Conservation (phyloP, 2,888 invertebrate genomes). For the Allophyes oxyacanthae region DNA sequence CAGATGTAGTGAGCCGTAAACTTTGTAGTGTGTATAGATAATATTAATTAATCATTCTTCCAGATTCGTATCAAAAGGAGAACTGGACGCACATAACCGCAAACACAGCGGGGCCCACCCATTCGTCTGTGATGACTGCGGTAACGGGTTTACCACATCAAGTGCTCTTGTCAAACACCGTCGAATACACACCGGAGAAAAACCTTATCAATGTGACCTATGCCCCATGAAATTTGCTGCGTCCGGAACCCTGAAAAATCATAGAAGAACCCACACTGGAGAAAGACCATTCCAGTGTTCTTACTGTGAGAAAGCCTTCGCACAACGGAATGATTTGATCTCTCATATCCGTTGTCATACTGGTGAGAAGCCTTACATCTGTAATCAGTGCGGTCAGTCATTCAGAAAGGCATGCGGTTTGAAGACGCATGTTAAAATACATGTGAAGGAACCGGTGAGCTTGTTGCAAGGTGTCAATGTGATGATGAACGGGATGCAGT, state of each 20-base stretch:
- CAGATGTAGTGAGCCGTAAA: too few species aligned
- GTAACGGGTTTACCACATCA: constrained; percentile 89
- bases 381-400: constrained; percentile 82
- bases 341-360: constrained; percentile 89
- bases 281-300: constrained; percentile 89
- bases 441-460: constrained; percentile 60
- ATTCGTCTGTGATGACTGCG: constrained; percentile 88
- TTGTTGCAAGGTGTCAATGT: constrained; percentile 43
- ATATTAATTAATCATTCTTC: constrained; percentile 19
- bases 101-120: constrained; percentile 90
- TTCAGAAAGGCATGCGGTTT: constrained; percentile 87
- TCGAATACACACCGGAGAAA: constrained; percentile 89
- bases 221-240: constrained; percentile 89
- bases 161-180: constrained; percentile 89
- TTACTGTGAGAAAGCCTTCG: constrained; percentile 88
- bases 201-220: constrained; percentile 89
- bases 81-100: constrained; percentile 87
- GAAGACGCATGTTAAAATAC: constrained; percentile 85
- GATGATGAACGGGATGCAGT: constrained; percentile 44
- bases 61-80: constrained; percentile 87
- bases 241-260: constrained; percentile 89
- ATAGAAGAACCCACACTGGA: constrained; percentile 89
- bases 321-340: constrained; percentile 89
- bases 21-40: too few species aligned
- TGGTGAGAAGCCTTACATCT: constrained; percentile 82